Evolutionary conservation across 2,888 invertebrate species (phyloP).

Genomic region (Ceraclea dissimilis): DNA sequence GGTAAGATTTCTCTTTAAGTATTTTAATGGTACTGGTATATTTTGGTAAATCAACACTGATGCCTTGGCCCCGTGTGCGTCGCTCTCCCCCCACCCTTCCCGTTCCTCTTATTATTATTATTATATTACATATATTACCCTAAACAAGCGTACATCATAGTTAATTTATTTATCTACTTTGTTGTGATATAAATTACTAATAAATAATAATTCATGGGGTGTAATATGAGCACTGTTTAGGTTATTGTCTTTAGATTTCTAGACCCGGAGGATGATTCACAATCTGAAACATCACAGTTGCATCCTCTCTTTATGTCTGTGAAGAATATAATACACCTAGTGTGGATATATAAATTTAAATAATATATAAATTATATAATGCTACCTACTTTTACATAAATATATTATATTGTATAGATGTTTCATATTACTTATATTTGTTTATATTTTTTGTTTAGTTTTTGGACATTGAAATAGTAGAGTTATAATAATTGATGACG

Average conservation of each 20-base stretch:
- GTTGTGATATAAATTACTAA: constrained; percentile 22
- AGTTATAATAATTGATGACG: neutral
- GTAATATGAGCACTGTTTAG: too few relatives aligned
- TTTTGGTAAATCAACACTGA: constrained; percentile 18
- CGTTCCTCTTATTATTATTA: neutral
- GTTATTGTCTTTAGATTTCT: too few relatives aligned
- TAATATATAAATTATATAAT: too few relatives aligned
- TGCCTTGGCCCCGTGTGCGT: constrained; percentile 16
- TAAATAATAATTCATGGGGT: neutral
- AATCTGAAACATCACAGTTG: too few relatives aligned
- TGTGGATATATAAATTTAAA: neutral
- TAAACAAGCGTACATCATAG: constrained; percentile 11
- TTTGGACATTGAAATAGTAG: neutral
- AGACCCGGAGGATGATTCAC: too few relatives aligned
- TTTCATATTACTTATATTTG: neutral
- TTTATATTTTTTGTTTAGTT: neutral
- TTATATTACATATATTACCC: constrained; percentile 9
- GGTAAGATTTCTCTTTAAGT: constrained; percentile 24
- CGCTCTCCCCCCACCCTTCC: neutral
- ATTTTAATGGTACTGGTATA: constrained; percentile 11
- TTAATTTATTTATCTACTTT: constrained; percentile 26
- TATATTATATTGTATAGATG: neutral
- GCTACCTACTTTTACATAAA: too few relatives aligned
- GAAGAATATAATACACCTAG: too few relatives aligned
- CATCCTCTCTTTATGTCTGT: too few relatives aligned